Conservation (phyloP, 2,113 vertebrate genomes). For the Crotophaga sulcirostris region DNA sequence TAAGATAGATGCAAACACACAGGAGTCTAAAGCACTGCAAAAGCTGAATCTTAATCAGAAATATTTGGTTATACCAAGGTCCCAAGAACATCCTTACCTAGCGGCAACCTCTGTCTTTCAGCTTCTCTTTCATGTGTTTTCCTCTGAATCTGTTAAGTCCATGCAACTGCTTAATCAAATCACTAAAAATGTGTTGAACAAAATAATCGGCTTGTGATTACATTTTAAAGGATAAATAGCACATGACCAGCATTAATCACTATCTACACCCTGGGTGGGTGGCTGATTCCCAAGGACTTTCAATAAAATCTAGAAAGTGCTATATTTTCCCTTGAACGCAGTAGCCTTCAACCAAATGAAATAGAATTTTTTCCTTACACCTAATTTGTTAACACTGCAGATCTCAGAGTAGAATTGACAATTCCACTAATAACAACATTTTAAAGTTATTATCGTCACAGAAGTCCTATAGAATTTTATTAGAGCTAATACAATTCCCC, state of each 20-base stretch:
- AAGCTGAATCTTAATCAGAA: conserved; percentile 22
- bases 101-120: background rate
- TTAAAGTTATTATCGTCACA: conserved; percentile 1
- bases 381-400: conserved; percentile 14
- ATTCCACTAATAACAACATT: conserved; percentile 9
- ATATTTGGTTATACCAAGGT: conserved; percentile 2
- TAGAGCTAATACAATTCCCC: conserved; percentile 8
- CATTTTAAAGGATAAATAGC: conserved; percentile 42
- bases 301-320: background rate
- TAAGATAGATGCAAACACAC: background rate
- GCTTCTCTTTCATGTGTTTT: background rate
- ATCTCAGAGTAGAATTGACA: background rate
- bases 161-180: conserved; percentile 45
- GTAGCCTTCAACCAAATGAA: background rate
- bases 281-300: conserved; percentile 25
- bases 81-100: conserved; percentile 46
- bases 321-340: background rate
- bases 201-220: conserved; percentile 47
- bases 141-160: background rate
- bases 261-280: background rate
- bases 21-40: background rate
- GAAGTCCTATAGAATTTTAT: conserved; percentile 28
- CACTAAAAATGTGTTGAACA: conserved; percentile 35
- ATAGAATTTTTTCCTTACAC: background rate
- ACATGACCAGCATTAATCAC: conserved; percentile 47